Evolutionary conservation across 2,888 invertebrate genomes (phyloP).

Genomic region (Zelleria hepariella): DNA sequence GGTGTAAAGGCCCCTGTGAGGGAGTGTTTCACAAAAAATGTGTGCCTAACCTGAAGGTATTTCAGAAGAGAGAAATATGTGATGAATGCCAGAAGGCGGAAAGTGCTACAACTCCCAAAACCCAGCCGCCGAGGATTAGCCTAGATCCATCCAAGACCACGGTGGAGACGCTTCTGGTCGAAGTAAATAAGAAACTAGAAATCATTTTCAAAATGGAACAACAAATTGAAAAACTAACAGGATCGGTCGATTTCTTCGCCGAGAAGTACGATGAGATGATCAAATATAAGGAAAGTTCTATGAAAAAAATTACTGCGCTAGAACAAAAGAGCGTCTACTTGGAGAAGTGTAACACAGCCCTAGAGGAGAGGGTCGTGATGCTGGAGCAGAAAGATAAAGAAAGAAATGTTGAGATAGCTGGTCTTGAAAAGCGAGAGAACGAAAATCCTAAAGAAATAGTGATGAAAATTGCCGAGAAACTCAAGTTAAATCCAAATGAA

Average conservation of each 20-base stretch:
- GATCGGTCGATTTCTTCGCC: constrained; percentile 10
- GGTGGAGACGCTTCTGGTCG: not conserved
- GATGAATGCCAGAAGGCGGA: not conserved
- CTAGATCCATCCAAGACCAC: not conserved
- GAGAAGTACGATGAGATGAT: constrained; percentile 8
- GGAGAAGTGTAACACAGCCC: constrained; percentile 12
- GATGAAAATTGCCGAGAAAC: not conserved
- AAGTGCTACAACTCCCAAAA: not conserved
- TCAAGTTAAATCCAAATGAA: constrained; percentile 7
- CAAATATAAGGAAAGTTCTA: constrained; percentile 7
- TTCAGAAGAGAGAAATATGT: not conserved
- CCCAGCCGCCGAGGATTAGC: not conserved
- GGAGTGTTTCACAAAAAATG: not conserved
- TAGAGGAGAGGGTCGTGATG: constrained; percentile 11
- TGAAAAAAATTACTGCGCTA: constrained; percentile 9
- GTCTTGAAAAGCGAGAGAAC: constrained; percentile 1
- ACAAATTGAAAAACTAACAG: constrained; percentile 8
- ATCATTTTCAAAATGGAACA: constrained; percentile 7
- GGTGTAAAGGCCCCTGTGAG: not conserved
- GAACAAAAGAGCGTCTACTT: constrained; percentile 10
- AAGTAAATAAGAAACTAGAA: not conserved
- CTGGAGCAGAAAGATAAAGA: constrained; percentile 10
- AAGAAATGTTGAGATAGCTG: constrained; percentile 4
- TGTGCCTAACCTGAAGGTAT: too few relatives aligned
- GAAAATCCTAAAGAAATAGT: not conserved